Conservation (phyloP, 2,888 invertebrate species). For the Hypena proboscidalis region DNA sequence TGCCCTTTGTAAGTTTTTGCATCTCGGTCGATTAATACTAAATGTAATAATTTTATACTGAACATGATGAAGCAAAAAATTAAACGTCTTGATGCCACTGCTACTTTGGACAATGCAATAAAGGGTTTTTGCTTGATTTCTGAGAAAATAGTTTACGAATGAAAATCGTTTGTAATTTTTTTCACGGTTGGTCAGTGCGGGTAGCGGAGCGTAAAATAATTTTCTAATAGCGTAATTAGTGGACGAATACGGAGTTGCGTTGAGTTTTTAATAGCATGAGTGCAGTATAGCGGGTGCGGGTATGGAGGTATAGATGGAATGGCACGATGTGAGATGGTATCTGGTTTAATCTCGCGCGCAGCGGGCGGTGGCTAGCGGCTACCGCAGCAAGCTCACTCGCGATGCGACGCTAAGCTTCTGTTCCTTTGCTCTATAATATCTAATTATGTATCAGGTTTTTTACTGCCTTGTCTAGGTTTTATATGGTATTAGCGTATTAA, state of each 20-base stretch:
- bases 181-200: constrained; percentile 31
- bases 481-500: not conserved
- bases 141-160: constrained; percentile 18
- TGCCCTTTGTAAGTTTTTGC: constrained; percentile 26
- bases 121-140: constrained; percentile 23
- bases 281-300: constrained; percentile 45
- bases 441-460: constrained; percentile 6
- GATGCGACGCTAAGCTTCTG: constrained; percentile 48
- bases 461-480: constrained; percentile 1
- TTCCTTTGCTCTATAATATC: constrained; percentile 34
- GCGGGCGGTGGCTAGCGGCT: constrained; percentile 58
- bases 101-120: constrained; percentile 22
- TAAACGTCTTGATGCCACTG: constrained; percentile 26
- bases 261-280: constrained; percentile 52
- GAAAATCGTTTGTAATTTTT: constrained; percentile 35
- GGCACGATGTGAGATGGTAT: constrained; percentile 47
- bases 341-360: constrained; percentile 54
- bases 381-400: constrained; percentile 36
- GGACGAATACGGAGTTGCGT: constrained; percentile 33
- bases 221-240: constrained; percentile 47
- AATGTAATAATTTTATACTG: constrained; percentile 20
- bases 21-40: constrained; percentile 9
- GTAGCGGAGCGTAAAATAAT: constrained; percentile 50
- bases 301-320: constrained; percentile 47
- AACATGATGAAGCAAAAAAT: constrained; percentile 24